Percentiles rank a stretch among this genome's conserved stretches.
These are phyloP conservation scores for Sturnira hondurensis DNA, from an alignment of 2,113 vertebrate species.

Conservation along the genomic window DNA sequence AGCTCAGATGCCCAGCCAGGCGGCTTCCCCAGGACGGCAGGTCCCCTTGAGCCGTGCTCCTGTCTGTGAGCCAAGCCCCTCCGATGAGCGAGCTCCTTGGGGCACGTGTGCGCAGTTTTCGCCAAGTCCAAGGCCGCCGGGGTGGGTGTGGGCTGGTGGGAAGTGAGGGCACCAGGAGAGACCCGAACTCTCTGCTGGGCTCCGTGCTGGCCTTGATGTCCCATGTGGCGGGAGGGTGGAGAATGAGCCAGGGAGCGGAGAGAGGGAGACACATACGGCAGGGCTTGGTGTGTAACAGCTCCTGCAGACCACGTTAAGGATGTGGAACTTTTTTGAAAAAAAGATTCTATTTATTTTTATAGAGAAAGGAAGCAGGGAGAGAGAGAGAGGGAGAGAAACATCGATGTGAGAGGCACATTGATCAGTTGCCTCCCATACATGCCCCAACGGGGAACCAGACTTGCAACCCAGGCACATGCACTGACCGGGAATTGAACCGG, in stretches of 20 bases:
- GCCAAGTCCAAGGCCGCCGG: neutral
- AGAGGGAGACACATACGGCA: neutral
- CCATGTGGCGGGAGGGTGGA: neutral
- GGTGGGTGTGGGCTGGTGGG: neutral
- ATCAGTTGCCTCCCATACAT: too few relatives aligned
- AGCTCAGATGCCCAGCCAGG: neutral
- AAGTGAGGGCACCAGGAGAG: neutral
- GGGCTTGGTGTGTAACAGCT: neutral
- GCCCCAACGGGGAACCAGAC: too few relatives aligned
- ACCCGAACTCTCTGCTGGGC: neutral
- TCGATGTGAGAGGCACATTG: too few relatives aligned
- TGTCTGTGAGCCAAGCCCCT: neutral
- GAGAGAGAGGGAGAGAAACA: too few relatives aligned
- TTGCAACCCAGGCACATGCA: too few relatives aligned
- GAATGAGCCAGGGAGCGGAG: neutral
- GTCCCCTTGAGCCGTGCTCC: neutral
- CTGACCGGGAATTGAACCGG: too few relatives aligned
- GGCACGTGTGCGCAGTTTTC: neutral
- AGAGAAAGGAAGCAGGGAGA: too few relatives aligned
- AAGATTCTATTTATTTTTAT: too few relatives aligned
- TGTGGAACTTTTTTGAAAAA: neutral
- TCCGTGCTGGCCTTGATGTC: neutral
- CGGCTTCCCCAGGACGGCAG: neutral
- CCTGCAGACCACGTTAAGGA: rapidly evolving
- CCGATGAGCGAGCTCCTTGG: neutral